phyloP scores from a whole-genome alignment of 2,797 vertebrate genomes.

The Crax fasciolata region DNA sequence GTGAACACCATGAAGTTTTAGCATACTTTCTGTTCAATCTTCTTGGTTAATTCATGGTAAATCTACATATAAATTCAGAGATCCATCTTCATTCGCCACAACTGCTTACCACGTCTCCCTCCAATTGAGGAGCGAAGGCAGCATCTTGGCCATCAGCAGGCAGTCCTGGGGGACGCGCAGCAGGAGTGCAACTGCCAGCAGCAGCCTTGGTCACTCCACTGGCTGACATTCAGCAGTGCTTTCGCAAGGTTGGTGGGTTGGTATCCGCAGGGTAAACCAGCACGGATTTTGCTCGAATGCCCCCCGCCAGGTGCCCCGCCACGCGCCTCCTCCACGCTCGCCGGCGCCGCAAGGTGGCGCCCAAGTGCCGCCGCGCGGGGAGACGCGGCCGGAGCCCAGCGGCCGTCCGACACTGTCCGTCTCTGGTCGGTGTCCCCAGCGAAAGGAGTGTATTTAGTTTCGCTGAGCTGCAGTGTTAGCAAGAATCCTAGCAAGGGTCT shows the following conservation, averaged over 20 bases:
- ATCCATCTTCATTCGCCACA: rapidly evolving
- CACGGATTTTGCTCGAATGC: background rate
- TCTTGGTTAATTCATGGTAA: rapidly evolving
- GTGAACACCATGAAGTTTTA: rapidly evolving
- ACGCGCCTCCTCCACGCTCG: background rate
- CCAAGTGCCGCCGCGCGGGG: background rate
- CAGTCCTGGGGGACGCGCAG: background rate
- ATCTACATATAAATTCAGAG: rapidly evolving
- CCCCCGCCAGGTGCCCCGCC: too few relatives aligned
- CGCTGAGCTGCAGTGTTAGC: background rate
- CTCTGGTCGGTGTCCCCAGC: rapidly evolving
- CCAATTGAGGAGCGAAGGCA: rapidly evolving
- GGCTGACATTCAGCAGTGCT: background rate
- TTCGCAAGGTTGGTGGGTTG: background rate
- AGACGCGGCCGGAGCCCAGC: background rate
- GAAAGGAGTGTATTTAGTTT: rapidly evolving
- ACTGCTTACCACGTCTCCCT: background rate
- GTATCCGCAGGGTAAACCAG: rapidly evolving
- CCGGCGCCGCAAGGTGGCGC: background rate
- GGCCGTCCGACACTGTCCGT: background rate
- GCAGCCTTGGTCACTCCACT: rapidly evolving
- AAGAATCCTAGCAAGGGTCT: background rate
- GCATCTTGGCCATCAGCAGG: background rate
- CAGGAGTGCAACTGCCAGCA: background rate
- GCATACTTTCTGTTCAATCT: rapidly evolving